Evolutionary conservation across 2,888 invertebrate genomes (phyloP), one percentile per base, ranked within the genome.

Genomic region (Melitaea athalia): DNA sequence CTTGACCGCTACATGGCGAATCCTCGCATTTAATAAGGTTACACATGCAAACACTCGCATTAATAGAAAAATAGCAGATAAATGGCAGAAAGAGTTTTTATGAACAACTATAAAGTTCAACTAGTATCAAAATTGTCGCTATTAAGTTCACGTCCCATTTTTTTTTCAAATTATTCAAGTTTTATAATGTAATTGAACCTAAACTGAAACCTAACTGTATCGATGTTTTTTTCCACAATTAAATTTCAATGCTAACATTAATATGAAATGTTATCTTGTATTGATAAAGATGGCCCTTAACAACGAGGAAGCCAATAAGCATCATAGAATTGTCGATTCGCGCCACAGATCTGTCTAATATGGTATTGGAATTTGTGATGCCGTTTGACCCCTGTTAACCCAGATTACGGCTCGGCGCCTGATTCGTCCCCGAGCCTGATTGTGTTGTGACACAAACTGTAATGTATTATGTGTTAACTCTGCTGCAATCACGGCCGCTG

Each of bases 301-400:
- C 53, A 49, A 81, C 77, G 76, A 83, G 81, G 81, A 83, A 84
- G 82, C 79, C 82, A 85, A 84, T 79, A 78, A 75, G 78, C 75
- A 72, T 85, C 85, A 82, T 86, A 85, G 86, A 85, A 84, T 82
- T 85, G 88, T 87, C 87, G 91, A 91, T 91, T 91, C 90, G 88
- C 91, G 92, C 91, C 89, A 90, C 91, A 90, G 92, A 92, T 92
- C 91, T 89, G 89, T 93, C 91, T 93, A 93, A 93, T 93, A 91
- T 93, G 93, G 93, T 93, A 93, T 93, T 94, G 94, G 94, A 94
- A 94, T 94, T 93, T 94, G 94, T 94, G 94, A 93, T 93, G 94
- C 93, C 94, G 94, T 94, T 95, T 95, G 94, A 95, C 95, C 94
- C 94, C 94, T 93, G 94, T 95, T 95, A 95, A 95, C 95, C 95